Evolutionary conservation across 30 jellyfish, hydroid and myxozoan species (phyloP).

Genomic region (Hydractinia symbiolongicarpus): DNA sequence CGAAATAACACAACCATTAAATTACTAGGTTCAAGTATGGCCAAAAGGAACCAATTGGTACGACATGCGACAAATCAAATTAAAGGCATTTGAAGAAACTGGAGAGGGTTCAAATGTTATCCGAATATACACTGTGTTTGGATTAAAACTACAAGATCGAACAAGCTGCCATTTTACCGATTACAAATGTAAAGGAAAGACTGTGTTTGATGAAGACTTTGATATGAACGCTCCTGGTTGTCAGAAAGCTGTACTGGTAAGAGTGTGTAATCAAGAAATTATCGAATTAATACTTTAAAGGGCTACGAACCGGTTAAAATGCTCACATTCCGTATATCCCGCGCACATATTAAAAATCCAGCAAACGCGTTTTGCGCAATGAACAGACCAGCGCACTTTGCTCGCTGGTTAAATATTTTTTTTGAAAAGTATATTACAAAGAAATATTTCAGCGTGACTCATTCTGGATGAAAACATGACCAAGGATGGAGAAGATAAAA

Average conservation of each 20-base stretch:
- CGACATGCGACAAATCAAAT: constrained; percentile 65
- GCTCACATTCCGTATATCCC: too few relatives aligned
- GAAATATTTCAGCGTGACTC: too few relatives aligned
- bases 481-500: too few relatives aligned
- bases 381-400: too few relatives aligned
- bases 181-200: constrained; percentile 84
- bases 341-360: too few relatives aligned
- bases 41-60: constrained; percentile 94
- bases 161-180: constrained; percentile 86
- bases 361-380: too few relatives aligned
- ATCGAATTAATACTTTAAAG: too few relatives aligned
- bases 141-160: constrained; percentile 76
- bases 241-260: constrained; percentile 65
- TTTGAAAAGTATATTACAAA: too few relatives aligned
- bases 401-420: too few relatives aligned
- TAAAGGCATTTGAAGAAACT: constrained; percentile 62
- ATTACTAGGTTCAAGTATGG: constrained; percentile 85
- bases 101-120: constrained; percentile 91
- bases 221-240: constrained; percentile 74
- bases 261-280: not conserved
- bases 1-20: not conserved
- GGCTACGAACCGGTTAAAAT: too few relatives aligned
- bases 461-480: too few relatives aligned
- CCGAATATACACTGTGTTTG: constrained; percentile 78
- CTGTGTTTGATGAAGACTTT: constrained; percentile 72